A percentile compares a stretch with the other conserved stretches of the same genome.
phyloP scores from a whole-genome alignment of 2,888 invertebrate genomes.

The Caenorhabditis wallacei region DNA sequence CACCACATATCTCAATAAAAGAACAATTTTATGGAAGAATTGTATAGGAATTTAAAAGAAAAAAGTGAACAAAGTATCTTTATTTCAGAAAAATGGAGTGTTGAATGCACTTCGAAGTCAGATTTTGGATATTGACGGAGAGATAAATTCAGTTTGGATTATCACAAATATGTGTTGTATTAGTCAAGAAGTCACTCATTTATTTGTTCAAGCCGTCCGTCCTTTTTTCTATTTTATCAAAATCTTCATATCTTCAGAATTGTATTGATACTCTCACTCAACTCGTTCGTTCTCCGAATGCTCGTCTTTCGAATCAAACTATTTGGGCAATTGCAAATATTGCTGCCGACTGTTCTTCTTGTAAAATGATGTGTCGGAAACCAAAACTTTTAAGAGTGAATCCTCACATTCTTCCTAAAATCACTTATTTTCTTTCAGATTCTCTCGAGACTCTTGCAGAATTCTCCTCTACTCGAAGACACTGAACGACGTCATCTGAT shows the following conservation, averaged over 20 bases:
- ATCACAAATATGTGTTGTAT: slow-evolving; percentile 70
- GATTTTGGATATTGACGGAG: slow-evolving; percentile 31
- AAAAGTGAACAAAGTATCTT: neutral
- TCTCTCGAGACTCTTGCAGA: slow-evolving; percentile 46
- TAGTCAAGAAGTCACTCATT: slow-evolving; percentile 61
- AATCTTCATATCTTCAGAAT: slow-evolving; percentile 15
- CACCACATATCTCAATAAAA: slow-evolving; percentile 19
- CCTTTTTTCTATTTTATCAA: neutral
- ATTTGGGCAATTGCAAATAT: slow-evolving; percentile 70
- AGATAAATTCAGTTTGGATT: slow-evolving; percentile 67
- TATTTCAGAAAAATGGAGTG: slow-evolving; percentile 47
- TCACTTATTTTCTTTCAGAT: slow-evolving; percentile 8
- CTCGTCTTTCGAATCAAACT: slow-evolving; percentile 50
- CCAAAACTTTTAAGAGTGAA: slow-evolving; percentile 44
- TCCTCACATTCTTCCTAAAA: neutral
- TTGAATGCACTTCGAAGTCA: slow-evolving; percentile 35
- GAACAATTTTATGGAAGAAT: slow-evolving; percentile 49
- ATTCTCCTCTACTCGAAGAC: slow-evolving; percentile 5
- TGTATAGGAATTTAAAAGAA: slow-evolving; percentile 16
- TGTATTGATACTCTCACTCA: slow-evolving; percentile 50
- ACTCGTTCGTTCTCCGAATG: slow-evolving; percentile 33
- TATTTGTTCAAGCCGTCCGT: slow-evolving; percentile 55
- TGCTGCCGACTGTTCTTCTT: slow-evolving; percentile 66
- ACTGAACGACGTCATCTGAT: slow-evolving; percentile 44
- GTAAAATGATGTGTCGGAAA: slow-evolving; percentile 56